These are phyloP conservation scores for Drosophila tani DNA, from an alignment of 1,140 invertebrate species.

Conservation along the genomic window DNA sequence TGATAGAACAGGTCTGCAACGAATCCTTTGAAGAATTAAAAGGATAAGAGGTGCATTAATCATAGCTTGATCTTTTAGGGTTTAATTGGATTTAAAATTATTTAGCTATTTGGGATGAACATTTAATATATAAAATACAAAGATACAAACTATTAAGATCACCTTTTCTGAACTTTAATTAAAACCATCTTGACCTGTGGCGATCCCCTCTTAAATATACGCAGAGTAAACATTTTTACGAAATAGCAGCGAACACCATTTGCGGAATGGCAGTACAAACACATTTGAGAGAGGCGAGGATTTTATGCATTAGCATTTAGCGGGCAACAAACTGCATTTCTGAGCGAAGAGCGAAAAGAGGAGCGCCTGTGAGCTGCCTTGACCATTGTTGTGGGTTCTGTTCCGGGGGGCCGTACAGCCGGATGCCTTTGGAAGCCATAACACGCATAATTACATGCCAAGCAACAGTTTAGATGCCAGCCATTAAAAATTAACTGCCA, in stretches of 20 bases:
- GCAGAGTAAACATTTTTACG: constrained; percentile 6
- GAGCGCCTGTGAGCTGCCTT: constrained; percentile 28
- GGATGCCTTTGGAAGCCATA: constrained; percentile 50
- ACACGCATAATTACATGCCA: constrained; percentile 78
- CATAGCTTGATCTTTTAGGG: neutral
- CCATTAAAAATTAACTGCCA: constrained; percentile 81
- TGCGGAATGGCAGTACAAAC: constrained; percentile 25
- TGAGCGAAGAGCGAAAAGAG: constrained; percentile 28
- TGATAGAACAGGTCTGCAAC: constrained; percentile 14
- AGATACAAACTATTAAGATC: neutral
- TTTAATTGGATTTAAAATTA: neutral
- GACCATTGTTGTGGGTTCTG: constrained; percentile 47
- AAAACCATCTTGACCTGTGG: neutral
- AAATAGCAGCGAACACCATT: constrained; percentile 8
- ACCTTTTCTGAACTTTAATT: neutral
- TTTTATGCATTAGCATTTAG: constrained; percentile 68
- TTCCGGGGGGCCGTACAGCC: constrained; percentile 1
- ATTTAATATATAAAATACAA: neutral
- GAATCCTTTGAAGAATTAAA: neutral
- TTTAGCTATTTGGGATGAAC: neutral
- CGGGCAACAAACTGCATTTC: constrained; percentile 57
- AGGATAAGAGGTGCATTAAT: neutral
- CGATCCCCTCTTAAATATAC: neutral
- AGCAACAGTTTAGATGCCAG: constrained; percentile 75
- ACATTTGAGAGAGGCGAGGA: constrained; percentile 14